These are phyloP conservation scores for Drosophila saltans DNA, from an alignment of 1,140 invertebrate genomes.

Conservation along the genomic window DNA sequence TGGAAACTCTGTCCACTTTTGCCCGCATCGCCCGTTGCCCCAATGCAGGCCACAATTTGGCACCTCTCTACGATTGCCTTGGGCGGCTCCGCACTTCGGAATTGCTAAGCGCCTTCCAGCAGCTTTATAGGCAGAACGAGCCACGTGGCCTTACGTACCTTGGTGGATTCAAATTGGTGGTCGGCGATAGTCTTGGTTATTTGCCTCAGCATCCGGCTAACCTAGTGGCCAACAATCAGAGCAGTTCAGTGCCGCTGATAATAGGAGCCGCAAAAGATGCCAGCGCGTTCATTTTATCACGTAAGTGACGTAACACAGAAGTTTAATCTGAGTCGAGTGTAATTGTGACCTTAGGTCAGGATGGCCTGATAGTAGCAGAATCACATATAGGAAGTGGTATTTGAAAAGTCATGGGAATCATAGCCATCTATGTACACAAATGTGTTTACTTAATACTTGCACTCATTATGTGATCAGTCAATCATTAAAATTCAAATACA, in stretches of 20 bases:
- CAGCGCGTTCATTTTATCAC: constrained; percentile 74
- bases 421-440: background rate
- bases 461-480: background rate
- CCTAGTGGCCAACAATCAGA: constrained; percentile 49
- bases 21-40: constrained; percentile 66
- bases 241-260: constrained; percentile 54
- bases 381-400: background rate
- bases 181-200: constrained; percentile 70
- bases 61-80: constrained; percentile 58
- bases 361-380: background rate
- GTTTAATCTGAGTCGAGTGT: background rate
- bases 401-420: background rate
- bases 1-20: constrained; percentile 59
- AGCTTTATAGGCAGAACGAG: constrained; percentile 64
- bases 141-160: constrained; percentile 44
- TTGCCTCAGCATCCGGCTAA: constrained; percentile 61
- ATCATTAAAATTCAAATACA: no score
- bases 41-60: constrained; percentile 16
- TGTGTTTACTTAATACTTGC: background rate
- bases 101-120: constrained; percentile 53
- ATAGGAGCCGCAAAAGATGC: constrained; percentile 73
- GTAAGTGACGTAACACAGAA: constrained; percentile 51
- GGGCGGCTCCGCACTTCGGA: constrained; percentile 57
- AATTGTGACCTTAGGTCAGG: background rate
- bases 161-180: constrained; percentile 75